Evolutionary conservation across 2,888 invertebrate genomes (phyloP).

Genomic region (Rhagonycha fulva): DNA sequence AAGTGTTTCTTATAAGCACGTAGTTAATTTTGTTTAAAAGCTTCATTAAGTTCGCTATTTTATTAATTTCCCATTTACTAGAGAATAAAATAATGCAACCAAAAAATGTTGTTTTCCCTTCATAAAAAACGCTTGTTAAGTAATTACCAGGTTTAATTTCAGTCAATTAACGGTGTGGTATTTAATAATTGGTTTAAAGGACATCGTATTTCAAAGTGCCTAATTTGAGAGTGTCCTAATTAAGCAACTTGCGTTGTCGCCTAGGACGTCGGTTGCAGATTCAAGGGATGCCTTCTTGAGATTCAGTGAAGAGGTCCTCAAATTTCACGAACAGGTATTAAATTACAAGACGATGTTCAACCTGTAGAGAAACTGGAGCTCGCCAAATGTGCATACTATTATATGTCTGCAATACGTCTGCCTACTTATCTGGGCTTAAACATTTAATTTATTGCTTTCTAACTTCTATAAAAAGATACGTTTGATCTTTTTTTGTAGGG

Average conservation of each 20-base stretch:
- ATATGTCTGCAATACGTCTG: background rate
- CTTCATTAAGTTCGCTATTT: background rate
- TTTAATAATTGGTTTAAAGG: constrained; percentile 47
- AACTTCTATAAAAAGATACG: background rate
- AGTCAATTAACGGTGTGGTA: constrained; percentile 47
- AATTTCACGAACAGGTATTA: constrained; percentile 30
- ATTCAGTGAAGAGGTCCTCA: constrained; percentile 20
- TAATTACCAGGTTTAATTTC: constrained; percentile 35
- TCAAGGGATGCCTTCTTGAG: constrained; percentile 26
- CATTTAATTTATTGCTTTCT: background rate
- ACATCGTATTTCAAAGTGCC: constrained; percentile 51
- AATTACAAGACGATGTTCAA: constrained; percentile 25
- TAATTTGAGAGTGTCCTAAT: constrained; percentile 46
- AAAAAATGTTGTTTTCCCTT: background rate
- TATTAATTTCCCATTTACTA: background rate
- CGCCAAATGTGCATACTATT: background rate
- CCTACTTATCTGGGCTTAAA: background rate
- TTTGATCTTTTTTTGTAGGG: background rate
- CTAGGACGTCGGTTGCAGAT: constrained; percentile 28
- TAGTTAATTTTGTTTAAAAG: background rate
- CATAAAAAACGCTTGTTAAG: constrained; percentile 7
- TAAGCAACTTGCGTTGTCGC: constrained; percentile 42
- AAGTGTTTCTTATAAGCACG: background rate
- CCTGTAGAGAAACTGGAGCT: constrained; percentile 5
- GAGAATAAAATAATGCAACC: background rate